phyloP scores from a whole-genome alignment of 2,113 vertebrate genomes.

The Notarius quadriscutis region DNA sequence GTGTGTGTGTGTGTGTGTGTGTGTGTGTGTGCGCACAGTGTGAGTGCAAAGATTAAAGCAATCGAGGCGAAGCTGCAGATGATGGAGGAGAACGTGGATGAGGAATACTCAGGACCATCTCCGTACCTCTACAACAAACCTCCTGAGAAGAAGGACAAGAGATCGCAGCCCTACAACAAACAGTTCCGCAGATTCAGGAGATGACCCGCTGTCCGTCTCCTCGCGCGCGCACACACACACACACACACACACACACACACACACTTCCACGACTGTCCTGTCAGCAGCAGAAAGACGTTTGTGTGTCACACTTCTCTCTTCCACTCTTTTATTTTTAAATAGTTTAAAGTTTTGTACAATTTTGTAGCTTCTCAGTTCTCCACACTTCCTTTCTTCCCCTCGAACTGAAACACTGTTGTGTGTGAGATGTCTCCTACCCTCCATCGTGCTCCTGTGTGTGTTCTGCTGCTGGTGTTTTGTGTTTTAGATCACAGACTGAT shows the following conservation, averaged over 20 bases:
- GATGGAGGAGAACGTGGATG: conserved; percentile 97
- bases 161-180: conserved; percentile 89
- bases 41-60: conserved; percentile 95
- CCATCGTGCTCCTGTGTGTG: not conserved
- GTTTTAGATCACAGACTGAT: not conserved
- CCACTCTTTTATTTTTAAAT: not conserved
- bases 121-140: conserved; percentile 94
- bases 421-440: not conserved
- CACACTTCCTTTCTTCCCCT: not conserved
- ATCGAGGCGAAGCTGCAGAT: conserved; percentile 99
- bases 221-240: not conserved
- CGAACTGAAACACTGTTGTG: not conserved
- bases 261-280: not conserved
- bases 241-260: not conserved
- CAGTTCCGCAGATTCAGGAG: conserved; percentile 74
- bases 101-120: conserved; percentile 83
- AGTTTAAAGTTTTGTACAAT: not conserved
- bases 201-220: conserved; percentile 65
- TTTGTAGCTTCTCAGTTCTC: not conserved
- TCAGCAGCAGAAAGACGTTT: not conserved
- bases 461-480: not conserved
- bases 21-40: conserved; percentile 68
- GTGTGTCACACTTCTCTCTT: not conserved
- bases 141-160: conserved; percentile 83
- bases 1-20: conserved; percentile 6